Base-by-base conservation (phyloP, 35 echinoderm and acorn worm species). In the Heliocidaris tuberculata region DNA sequence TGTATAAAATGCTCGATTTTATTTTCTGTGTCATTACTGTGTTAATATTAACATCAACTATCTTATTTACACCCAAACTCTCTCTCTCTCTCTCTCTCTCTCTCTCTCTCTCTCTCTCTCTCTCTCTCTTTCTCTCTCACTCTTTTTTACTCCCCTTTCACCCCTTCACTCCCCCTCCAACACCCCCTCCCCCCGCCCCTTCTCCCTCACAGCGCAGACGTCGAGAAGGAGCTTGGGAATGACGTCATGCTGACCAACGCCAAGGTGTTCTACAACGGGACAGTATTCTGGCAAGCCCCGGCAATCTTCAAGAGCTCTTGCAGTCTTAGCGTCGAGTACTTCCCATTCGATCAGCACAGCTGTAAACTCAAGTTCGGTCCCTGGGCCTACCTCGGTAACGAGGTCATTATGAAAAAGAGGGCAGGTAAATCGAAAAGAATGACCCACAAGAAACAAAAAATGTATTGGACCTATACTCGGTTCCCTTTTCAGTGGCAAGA, bases 221-320 rank as follows among this genome's bases (percentile, higher is more conserved):
- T 98, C 21, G 95, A 98, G 31, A 97, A 96, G 42, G 96, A 97
- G 60, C 97, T 96, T 15, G 97, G 97, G 13, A 98, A 95, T 11
- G 97, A 96, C 27, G 95, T 98, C 47, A 94, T 97, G 54, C 93
- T 96, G 94, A 98, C 97, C 2, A 97, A 97, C 94, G 97, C 95
- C 30, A 94, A 96, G 4, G 94, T 98, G 17, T 95, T 93, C 21
- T 93, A 92, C 50, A 93, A 86, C 27, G 98, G 98, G 9, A 50
- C 59, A 12, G 94, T 99, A 0, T 97, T 92, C 70, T 97, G 96
- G 98, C 93, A 96, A 21, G 98, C 98, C 19, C 98, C 98, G 1
- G 98, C 98, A 31, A 99, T 99, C 49, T 97, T 99, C 92, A 97
- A 96, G 93, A 95, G 96, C 65, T 99, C 96, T 42, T 99, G 98